phyloP scores from a whole-genome alignment of 1,140 invertebrate species.

The Anastrepha ludens region DNA sequence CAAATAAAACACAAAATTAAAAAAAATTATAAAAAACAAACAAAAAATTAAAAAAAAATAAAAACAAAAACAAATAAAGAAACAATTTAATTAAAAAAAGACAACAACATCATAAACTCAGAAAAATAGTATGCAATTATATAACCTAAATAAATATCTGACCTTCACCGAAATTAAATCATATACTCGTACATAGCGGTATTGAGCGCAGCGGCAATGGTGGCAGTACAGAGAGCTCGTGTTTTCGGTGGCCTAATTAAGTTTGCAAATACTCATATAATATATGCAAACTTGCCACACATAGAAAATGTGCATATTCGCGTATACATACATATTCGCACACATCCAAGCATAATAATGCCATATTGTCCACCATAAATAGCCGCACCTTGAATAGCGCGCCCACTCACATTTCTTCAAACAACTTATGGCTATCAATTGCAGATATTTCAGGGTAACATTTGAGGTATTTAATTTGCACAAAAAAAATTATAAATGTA shows the following conservation, averaged over 20 bases:
- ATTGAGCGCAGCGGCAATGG: background rate
- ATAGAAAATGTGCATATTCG: too few species aligned
- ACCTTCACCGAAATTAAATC: background rate
- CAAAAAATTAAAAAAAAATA: too few species aligned
- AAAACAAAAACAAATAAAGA: too few species aligned
- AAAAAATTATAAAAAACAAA: too few species aligned
- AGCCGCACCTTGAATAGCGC: background rate
- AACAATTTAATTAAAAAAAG: too few species aligned
- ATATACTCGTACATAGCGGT: background rate
- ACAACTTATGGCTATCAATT: background rate
- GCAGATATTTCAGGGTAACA: background rate
- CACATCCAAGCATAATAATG: background rate
- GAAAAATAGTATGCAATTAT: too few species aligned
- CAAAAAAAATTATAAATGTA: too few species aligned
- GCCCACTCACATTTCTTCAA: background rate
- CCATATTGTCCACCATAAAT: background rate
- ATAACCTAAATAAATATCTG: too few species aligned
- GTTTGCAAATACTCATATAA: background rate
- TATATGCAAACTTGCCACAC: background rate
- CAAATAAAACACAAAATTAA: too few species aligned
- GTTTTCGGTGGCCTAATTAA: constrained; percentile 27
- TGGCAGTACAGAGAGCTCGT: background rate
- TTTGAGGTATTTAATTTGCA: background rate
- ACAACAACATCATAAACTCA: too few species aligned
- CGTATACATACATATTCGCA: background rate